These are phyloP conservation scores for Hemiscyllium ocellatum DNA, from an alignment of 2,113 vertebrate species.

Conservation along the genomic window DNA sequence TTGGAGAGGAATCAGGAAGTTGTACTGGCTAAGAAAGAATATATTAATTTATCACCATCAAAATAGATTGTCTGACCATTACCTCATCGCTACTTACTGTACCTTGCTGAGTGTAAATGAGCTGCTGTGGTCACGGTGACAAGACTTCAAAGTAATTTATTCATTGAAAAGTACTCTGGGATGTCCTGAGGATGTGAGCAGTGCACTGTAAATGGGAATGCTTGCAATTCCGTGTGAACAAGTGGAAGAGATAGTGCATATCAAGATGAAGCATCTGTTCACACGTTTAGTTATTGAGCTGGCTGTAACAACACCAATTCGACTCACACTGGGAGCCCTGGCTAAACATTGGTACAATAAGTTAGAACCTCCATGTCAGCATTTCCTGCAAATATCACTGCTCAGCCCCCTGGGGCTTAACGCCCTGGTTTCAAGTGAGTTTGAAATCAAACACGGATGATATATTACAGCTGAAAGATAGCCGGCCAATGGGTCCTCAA, in stretches of 20 bases:
- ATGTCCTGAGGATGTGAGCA: neutral
- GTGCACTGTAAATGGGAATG: neutral
- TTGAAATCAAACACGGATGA: neutral
- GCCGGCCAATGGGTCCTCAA: too few species aligned
- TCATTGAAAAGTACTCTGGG: neutral
- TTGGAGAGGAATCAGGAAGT: neutral
- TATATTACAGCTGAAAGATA: neutral
- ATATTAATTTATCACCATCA: neutral
- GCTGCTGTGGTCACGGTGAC: neutral
- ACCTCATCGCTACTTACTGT: neutral
- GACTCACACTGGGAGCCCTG: neutral
- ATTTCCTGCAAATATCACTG: neutral
- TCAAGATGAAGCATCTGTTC: conserved; percentile 7
- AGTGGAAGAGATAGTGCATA: neutral
- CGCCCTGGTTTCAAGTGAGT: neutral
- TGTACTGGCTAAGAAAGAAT: neutral
- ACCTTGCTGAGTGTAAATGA: neutral
- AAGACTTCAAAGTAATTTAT: too few species aligned
- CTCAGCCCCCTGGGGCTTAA: conserved; percentile 2
- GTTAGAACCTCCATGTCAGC: neutral
- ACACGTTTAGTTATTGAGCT: conserved; percentile 14
- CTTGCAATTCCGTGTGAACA: neutral
- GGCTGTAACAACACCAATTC: conserved; percentile 1
- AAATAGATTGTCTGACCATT: neutral
- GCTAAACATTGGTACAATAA: neutral